Percentiles rank a stretch among this genome's conserved stretches.
Conservation (phyloP, 2,888 invertebrate species). For the Linnaemya tessellans region DNA sequence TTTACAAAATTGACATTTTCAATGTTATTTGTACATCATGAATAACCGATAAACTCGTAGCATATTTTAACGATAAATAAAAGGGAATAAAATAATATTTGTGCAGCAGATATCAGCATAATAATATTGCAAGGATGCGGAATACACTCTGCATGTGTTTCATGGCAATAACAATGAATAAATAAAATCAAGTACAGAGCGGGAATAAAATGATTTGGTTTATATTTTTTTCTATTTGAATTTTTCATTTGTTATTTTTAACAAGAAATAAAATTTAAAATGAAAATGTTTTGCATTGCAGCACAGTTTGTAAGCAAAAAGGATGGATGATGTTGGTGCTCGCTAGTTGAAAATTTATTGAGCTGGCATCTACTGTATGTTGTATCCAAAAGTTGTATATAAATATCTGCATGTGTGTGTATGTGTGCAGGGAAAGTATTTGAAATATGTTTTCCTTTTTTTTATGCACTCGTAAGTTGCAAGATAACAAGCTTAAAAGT, state of each 20-base stretch:
- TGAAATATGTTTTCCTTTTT: too few relatives aligned
- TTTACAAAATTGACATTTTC: slow-evolving; percentile 4
- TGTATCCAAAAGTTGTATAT: neutral
- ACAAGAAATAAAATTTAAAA: neutral
- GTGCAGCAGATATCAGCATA: neutral
- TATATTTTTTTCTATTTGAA: neutral
- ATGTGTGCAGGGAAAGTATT: too few relatives aligned
- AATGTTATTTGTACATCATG: neutral
- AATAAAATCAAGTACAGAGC: slow-evolving; percentile 2
- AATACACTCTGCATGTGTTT: slow-evolving; percentile 3
- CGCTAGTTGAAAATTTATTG: too few relatives aligned
- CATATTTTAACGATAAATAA: neutral
- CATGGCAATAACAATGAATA: slow-evolving; percentile 15
- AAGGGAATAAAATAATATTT: neutral
- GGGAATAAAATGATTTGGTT: slow-evolving; percentile 1
- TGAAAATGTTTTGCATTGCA: neutral
- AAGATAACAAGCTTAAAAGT: slow-evolving; percentile 5
- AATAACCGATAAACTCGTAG: neutral
- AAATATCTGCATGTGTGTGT: too few relatives aligned
- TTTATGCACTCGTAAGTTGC: neutral
- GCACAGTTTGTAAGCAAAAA: too few relatives aligned
- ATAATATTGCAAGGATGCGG: neutral
- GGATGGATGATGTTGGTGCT: too few relatives aligned
- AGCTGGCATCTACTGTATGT: too few relatives aligned
- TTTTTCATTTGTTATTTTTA: neutral